Conservation (phyloP, 53 echinoderm and acorn worm species). For the Patiria pectinifera region DNA sequence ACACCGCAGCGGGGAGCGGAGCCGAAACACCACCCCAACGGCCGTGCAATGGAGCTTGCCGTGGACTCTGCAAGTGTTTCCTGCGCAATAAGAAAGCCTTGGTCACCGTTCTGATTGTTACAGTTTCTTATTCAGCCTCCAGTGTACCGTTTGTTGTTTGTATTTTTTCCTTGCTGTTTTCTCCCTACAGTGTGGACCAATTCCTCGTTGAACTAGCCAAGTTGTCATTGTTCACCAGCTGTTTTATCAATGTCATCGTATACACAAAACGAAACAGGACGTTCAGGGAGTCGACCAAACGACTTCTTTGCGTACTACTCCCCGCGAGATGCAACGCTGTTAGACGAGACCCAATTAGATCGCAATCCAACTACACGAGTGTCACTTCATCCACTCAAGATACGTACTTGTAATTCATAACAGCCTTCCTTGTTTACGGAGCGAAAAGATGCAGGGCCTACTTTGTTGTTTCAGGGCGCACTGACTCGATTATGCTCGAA, state of each 20-base stretch:
- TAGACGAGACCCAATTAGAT: not conserved
- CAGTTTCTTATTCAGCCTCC: not conserved
- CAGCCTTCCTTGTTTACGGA: too few species aligned
- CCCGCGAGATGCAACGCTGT: not conserved
- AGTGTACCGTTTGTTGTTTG: not conserved
- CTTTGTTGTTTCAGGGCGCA: too few species aligned
- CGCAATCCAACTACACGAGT: not conserved
- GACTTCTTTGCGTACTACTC: not conserved
- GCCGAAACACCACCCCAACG: not conserved
- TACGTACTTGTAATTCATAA: not conserved
- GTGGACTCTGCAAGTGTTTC: slow-evolving; percentile 11
- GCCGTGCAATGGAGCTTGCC: not conserved
- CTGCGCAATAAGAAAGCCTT: not conserved
- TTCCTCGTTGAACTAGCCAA: not conserved
- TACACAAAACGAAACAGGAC: not conserved
- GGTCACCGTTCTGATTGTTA: not conserved
- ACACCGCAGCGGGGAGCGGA: not conserved
- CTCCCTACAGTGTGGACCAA: not conserved
- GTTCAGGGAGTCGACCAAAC: not conserved
- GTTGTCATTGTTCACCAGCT: not conserved
- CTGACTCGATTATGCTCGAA: not conserved
- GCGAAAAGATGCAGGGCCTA: too few species aligned
- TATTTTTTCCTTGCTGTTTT: not conserved
- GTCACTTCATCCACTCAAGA: not conserved
- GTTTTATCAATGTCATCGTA: not conserved